phyloP scores from a whole-genome alignment of 2,888 invertebrate genomes.

The Danaus chrysippus region DNA sequence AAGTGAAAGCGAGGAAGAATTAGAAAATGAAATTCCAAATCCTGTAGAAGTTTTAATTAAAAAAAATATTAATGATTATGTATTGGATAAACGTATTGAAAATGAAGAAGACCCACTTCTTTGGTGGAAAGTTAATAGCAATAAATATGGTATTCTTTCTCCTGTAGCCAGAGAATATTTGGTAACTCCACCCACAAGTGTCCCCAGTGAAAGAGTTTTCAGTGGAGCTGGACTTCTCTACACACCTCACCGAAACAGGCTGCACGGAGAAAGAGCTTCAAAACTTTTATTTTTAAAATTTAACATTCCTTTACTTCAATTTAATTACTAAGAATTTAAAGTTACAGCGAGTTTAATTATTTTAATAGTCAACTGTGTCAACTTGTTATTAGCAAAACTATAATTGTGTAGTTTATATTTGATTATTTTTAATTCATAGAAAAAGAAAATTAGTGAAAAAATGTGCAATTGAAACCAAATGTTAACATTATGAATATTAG shows the following conservation, averaged over 20 bases:
- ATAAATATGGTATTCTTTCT: slow-evolving; percentile 29
- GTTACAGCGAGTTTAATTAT: too few relatives aligned
- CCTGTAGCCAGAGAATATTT: slow-evolving; percentile 33
- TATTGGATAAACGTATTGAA: slow-evolving; percentile 30
- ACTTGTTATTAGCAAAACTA: slow-evolving; percentile 17
- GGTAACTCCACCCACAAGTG: slow-evolving; percentile 33
- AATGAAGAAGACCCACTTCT: slow-evolving; percentile 30
- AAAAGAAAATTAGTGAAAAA: too few relatives aligned
- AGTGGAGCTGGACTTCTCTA: too few relatives aligned
- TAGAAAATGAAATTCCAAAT: slow-evolving; percentile 28
- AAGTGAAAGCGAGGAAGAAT: too few relatives aligned
- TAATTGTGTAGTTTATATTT: slow-evolving; percentile 20
- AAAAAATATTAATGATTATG: slow-evolving; percentile 25
- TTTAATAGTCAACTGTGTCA: slow-evolving; percentile 15
- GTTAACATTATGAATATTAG: slow-evolving; percentile 18
- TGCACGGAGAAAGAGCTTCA: too few relatives aligned
- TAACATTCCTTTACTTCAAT: too few relatives aligned
- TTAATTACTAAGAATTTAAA: too few relatives aligned
- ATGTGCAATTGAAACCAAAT: slow-evolving; percentile 18
- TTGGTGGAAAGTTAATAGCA: slow-evolving; percentile 31
- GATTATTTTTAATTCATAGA: slow-evolving; percentile 18
- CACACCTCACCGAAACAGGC: too few relatives aligned
- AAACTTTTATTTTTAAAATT: too few relatives aligned
- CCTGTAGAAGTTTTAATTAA: slow-evolving; percentile 25
- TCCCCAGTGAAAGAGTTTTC: slow-evolving; percentile 29